Percentiles rank a stretch among this genome's conserved stretches.
Evolutionary conservation across 2,797 vertebrate species (phyloP).

Genomic region (Loriculus beryllinus): DNA sequence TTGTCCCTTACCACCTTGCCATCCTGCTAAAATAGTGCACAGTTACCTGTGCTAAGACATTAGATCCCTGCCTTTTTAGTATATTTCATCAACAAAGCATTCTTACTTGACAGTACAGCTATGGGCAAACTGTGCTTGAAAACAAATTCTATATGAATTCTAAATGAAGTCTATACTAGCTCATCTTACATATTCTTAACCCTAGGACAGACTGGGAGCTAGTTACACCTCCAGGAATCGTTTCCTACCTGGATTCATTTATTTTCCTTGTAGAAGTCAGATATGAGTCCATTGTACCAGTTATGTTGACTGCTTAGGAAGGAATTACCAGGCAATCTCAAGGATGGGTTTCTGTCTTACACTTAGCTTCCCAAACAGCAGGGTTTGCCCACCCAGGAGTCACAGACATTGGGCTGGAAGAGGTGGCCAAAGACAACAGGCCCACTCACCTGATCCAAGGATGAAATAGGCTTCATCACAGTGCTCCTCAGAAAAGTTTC

Average conservation of each 20-base stretch:
- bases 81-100: neutral
- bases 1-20: neutral
- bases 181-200: neutral
- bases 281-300: fast-evolving
- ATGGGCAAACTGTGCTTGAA: neutral
- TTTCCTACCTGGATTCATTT: neutral
- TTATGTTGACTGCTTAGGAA: neutral
- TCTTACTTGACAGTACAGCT: neutral
- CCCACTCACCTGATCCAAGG: neutral
- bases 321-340: neutral
- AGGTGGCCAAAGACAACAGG: neutral
- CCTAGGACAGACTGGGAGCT: neutral
- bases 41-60: fast-evolving
- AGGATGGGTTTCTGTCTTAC: neutral
- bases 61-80: neutral
- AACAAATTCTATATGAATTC: neutral
- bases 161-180: neutral
- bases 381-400: neutral
- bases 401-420: neutral
- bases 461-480: neutral
- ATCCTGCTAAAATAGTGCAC: neutral
- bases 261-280: neutral
- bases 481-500: neutral
- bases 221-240: neutral
- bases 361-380: fast-evolving